Conservation (phyloP, 2,113 vertebrate species). For the Datnioides undecimradiatus region DNA sequence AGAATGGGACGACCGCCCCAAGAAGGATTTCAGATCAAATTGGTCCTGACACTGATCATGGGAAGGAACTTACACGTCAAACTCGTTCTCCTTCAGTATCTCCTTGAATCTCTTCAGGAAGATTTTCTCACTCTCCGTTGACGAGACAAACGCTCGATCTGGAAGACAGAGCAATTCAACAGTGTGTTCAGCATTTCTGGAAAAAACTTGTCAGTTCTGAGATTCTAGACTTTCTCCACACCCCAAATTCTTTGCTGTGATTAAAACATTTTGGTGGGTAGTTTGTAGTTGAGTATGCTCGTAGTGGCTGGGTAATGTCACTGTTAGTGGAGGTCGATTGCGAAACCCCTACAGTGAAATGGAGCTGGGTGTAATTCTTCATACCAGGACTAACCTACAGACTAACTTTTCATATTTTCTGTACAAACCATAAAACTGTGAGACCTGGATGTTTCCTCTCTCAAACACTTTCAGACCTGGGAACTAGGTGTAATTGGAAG, state of each 20-base stretch:
- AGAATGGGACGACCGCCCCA: neutral
- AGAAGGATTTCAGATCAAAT: neutral
- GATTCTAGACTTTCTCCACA: neutral
- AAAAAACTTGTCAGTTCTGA: neutral
- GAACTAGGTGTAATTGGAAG: slow-evolving; percentile 1
- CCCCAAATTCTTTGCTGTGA: neutral
- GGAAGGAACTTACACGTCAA: slow-evolving; percentile 90
- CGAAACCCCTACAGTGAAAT: neutral
- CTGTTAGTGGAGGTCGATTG: slow-evolving; percentile 2
- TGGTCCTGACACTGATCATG: neutral
- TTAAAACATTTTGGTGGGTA: slow-evolving; percentile 25
- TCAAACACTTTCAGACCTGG: neutral
- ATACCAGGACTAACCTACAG: neutral
- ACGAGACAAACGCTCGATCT: slow-evolving; percentile 89
- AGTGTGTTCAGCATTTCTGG: neutral
- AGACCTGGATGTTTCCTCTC: slow-evolving; percentile 4
- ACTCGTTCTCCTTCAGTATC: slow-evolving; percentile 93
- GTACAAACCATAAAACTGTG: neutral
- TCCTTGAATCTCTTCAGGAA: slow-evolving; percentile 96
- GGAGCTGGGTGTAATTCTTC: neutral
- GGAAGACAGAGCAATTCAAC: slow-evolving; percentile 70
- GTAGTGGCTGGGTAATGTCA: neutral
- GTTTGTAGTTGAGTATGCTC: slow-evolving; percentile 1
- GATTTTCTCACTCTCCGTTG: slow-evolving; percentile 91
- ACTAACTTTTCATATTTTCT: neutral